Evolutionary conservation across 2,113 vertebrate species (phyloP).

Genomic region (Thamnaconus septentrionalis): DNA sequence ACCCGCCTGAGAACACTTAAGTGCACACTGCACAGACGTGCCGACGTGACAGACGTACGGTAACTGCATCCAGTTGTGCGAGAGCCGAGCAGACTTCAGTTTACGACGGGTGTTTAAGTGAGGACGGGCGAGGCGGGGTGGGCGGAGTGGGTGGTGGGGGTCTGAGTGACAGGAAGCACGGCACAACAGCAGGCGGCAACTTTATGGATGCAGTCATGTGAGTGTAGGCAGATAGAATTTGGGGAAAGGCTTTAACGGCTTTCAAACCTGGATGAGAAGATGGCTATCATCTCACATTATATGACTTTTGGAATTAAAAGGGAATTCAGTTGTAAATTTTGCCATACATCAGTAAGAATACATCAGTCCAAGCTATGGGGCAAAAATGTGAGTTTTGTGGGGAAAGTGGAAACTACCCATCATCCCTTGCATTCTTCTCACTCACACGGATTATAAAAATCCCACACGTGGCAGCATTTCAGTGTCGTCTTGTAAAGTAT

Average conservation of each 20-base stretch:
- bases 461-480: too few relatives aligned
- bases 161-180: constrained; percentile 21
- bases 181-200: constrained; percentile 40
- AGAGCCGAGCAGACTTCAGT: constrained; percentile 25
- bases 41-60: not conserved
- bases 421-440: too few relatives aligned
- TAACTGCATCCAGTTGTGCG: constrained; percentile 9
- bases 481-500: too few relatives aligned
- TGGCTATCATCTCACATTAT: too few relatives aligned
- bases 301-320: too few relatives aligned
- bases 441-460: too few relatives aligned
- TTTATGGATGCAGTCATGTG: constrained; percentile 22
- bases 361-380: too few relatives aligned
- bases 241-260: not conserved
- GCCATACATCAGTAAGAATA: too few relatives aligned
- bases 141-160: not conserved
- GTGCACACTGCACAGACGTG: not conserved
- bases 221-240: not conserved
- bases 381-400: too few relatives aligned
- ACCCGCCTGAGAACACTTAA: constrained; percentile 13
- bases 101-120: constrained; percentile 40
- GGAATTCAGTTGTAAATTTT: too few relatives aligned
- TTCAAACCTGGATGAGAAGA: too few relatives aligned
- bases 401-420: too few relatives aligned
- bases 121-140: constrained; percentile 5